Conservation (phyloP, 1,140 invertebrate species). For the Micrasema minimum region DNA sequence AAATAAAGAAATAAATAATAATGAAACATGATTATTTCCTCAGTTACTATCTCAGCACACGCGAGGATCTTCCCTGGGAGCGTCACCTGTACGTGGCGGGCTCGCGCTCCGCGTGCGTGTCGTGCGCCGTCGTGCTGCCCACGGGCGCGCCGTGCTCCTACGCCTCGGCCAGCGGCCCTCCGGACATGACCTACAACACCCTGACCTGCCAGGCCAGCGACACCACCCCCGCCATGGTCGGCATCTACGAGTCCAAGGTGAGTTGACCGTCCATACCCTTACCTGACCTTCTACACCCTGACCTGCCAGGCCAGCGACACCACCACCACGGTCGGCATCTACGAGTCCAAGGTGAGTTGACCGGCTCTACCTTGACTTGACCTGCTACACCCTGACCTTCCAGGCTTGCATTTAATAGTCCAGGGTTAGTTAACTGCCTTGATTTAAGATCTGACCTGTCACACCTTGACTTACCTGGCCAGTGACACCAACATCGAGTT, state of each 20-base stretch:
- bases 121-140: slow-evolving; percentile 60
- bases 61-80: slow-evolving; percentile 60
- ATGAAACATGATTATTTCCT: no score
- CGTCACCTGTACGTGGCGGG: slow-evolving; percentile 65
- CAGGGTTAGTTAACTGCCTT: slow-evolving; percentile 57
- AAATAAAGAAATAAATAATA: no score
- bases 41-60: slow-evolving; percentile 67
- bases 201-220: slow-evolving; percentile 61
- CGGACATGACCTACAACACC: slow-evolving; percentile 63
- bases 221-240: slow-evolving; percentile 64
- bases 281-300: slow-evolving; percentile 62
- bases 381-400: slow-evolving; percentile 60
- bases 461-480: no score
- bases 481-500: no score
- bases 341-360: slow-evolving; percentile 58
- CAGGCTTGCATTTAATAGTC: slow-evolving; percentile 58
- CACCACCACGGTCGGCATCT: slow-evolving; percentile 64
- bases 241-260: slow-evolving; percentile 60
- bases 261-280: no score
- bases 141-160: slow-evolving; percentile 61
- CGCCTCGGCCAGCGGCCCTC: slow-evolving; percentile 71
- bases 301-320: slow-evolving; percentile 60
- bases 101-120: slow-evolving; percentile 62
- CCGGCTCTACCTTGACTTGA: no score
- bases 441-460: slow-evolving; percentile 63